phyloP scores from a whole-genome alignment of 1,140 invertebrate species.

The Pseudachorutes palmiensis region DNA sequence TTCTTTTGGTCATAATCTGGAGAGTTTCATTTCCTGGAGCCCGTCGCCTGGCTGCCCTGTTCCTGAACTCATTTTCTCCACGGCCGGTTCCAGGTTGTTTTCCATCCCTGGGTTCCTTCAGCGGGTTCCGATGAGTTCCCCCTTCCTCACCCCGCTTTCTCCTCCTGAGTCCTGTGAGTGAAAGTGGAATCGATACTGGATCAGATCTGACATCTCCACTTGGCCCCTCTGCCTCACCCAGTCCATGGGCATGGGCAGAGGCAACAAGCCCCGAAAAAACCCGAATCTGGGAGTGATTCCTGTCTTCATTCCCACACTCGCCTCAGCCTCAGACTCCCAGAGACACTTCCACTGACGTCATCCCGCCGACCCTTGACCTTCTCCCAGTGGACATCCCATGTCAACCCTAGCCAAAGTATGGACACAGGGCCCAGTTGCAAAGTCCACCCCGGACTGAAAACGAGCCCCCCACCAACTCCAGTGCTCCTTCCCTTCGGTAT shows the following conservation, averaged over 20 bases:
- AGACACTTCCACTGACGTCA: not conserved
- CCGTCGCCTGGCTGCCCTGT: too few species aligned
- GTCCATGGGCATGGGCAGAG: not conserved
- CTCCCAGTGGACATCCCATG: not conserved
- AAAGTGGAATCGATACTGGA: not conserved
- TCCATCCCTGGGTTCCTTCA: too few species aligned
- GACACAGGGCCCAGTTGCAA: not conserved
- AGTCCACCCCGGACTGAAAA: not conserved
- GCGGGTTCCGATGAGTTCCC: not conserved
- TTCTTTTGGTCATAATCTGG: too few species aligned
- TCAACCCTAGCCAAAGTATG: not conserved
- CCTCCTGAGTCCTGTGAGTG: not conserved
- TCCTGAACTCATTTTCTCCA: too few species aligned
- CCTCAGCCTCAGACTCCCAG: not conserved
- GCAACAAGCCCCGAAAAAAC: not conserved
- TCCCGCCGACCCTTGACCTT: conserved; percentile 1
- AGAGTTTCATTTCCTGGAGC: too few species aligned
- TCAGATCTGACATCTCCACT: not conserved
- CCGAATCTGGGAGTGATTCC: conserved; percentile 10
- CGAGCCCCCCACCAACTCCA: not conserved
- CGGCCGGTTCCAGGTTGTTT: too few species aligned
- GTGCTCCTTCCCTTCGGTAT: not conserved
- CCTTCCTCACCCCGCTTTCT: not conserved
- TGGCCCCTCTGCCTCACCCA: not conserved
- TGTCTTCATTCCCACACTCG: not conserved